Evolutionary conservation across 2,797 vertebrate species (phyloP).

Genomic region (Poecilia gillii): DNA sequence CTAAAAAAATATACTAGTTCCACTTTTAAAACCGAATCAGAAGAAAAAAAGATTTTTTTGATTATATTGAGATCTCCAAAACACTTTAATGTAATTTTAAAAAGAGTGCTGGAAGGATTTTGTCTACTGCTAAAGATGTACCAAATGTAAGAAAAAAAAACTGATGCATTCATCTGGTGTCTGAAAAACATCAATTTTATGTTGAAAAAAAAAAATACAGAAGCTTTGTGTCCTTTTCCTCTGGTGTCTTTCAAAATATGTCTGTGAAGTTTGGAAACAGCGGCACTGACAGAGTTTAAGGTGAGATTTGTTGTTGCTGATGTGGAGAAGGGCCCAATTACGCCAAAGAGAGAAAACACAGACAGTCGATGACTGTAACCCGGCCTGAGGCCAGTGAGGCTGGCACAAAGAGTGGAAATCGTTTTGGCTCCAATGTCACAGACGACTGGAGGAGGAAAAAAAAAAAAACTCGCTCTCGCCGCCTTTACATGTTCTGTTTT

Average conservation of each 20-base stretch:
- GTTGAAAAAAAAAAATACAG: background rate
- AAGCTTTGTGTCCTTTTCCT: slow-evolving; percentile 15
- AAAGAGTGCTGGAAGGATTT: background rate
- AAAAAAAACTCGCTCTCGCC: slow-evolving; percentile 21
- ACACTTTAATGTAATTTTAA: background rate
- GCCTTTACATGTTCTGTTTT: slow-evolving; percentile 14
- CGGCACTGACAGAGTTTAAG: slow-evolving; percentile 14
- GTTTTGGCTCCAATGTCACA: slow-evolving; percentile 21
- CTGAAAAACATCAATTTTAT: background rate
- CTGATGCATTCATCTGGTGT: background rate
- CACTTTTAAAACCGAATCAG: background rate
- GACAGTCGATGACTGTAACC: slow-evolving; percentile 46
- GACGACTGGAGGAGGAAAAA: slow-evolving; percentile 2
- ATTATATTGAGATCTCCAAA: background rate
- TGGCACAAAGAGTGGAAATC: background rate
- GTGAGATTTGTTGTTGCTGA: slow-evolving; percentile 21
- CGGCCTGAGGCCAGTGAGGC: slow-evolving; percentile 43
- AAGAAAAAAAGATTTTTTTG: background rate
- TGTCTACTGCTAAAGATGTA: background rate
- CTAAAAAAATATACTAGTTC: background rate
- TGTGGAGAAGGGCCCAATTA: slow-evolving; percentile 69
- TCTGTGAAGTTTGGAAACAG: slow-evolving; percentile 20
- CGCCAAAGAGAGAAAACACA: slow-evolving; percentile 49
- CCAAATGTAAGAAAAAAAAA: background rate
- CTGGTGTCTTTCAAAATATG: slow-evolving; percentile 12